A percentile compares a stretch with the other conserved stretches of the same genome.
Conservation (phyloP, 1,140 invertebrate species). For the Bombus turneri region DNA sequence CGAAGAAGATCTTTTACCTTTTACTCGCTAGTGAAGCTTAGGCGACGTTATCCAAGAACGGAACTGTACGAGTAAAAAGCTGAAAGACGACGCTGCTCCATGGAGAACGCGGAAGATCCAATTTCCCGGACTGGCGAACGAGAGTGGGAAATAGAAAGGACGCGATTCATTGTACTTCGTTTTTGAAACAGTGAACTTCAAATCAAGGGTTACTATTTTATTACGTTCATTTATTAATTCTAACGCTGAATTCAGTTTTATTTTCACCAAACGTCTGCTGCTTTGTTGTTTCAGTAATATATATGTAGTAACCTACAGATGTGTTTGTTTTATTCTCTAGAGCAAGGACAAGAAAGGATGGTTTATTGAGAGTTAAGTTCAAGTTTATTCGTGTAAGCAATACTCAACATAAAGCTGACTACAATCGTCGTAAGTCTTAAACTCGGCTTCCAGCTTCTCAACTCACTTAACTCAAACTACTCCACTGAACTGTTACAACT, state of each 20-base stretch:
- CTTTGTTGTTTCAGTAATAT: too few relatives aligned
- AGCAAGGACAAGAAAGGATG: too few relatives aligned
- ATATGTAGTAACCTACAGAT: too few relatives aligned
- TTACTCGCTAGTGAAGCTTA: not conserved
- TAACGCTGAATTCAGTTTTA: not conserved
- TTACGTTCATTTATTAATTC: not conserved
- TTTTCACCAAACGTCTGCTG: too few relatives aligned
- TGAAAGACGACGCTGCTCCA: not conserved
- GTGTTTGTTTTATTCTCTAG: too few relatives aligned
- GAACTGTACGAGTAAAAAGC: not conserved
- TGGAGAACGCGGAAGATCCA: conserved; percentile 40
- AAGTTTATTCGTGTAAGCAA: too few relatives aligned
- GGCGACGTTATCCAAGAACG: not conserved
- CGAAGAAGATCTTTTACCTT: not conserved
- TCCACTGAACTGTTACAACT: too few relatives aligned
- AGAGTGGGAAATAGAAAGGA: conserved; percentile 30
- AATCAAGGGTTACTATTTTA: conserved; percentile 35
- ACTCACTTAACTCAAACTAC: too few relatives aligned
- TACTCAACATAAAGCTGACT: too few relatives aligned
- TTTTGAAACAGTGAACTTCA: conserved; percentile 11
- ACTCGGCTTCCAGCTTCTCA: too few relatives aligned
- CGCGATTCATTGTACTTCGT: conserved; percentile 32
- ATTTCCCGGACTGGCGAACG: conserved; percentile 50
- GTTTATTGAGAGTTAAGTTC: too few relatives aligned
- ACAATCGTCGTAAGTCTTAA: too few relatives aligned